These are phyloP conservation scores for Sycophila texana DNA, from an alignment of 2,888 invertebrate species.

Conservation along the genomic window DNA sequence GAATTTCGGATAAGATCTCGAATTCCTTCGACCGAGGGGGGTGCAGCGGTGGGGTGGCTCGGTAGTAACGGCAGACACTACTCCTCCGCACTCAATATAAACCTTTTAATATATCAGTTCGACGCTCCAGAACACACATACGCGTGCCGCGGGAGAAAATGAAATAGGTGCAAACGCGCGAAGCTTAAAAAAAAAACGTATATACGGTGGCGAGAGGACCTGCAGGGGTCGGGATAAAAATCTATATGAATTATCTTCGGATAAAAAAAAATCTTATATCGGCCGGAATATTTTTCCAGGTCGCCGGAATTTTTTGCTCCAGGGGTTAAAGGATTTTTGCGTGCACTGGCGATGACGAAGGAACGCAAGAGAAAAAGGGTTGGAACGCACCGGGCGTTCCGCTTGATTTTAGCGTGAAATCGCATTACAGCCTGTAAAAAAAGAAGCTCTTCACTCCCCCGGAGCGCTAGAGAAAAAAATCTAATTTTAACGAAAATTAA, in stretches of 20 bases:
- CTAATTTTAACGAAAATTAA: conserved; percentile 37
- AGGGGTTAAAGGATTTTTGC: not conserved
- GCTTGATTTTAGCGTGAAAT: conserved; percentile 31
- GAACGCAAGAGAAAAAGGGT: not conserved
- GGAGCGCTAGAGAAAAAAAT: conserved; percentile 6
- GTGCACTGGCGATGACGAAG: not conserved
- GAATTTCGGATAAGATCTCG: conserved; percentile 57
- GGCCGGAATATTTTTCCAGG: conserved; percentile 15
- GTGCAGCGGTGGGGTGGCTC: too few species aligned
- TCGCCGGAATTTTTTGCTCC: not conserved
- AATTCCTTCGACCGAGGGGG: conserved; percentile 29
- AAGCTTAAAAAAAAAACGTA: conserved; percentile 10
- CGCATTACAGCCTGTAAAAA: not conserved
- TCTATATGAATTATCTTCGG: conserved; percentile 26
- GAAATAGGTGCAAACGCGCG: conserved; percentile 30
- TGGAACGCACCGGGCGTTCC: not conserved
- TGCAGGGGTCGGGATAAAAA: conserved; percentile 1
- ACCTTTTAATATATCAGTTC: conserved; percentile 52
- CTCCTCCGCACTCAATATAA: conserved; percentile 46
- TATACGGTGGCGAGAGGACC: not conserved
- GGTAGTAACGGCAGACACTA: conserved; percentile 17
- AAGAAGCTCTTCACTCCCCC: not conserved
- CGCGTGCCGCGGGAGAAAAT: conserved; percentile 22
- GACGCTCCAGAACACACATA: not conserved
- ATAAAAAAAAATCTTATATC: not conserved